phyloP scores from a whole-genome alignment of 2,797 vertebrate genomes.

The Anguilla marmorata region DNA sequence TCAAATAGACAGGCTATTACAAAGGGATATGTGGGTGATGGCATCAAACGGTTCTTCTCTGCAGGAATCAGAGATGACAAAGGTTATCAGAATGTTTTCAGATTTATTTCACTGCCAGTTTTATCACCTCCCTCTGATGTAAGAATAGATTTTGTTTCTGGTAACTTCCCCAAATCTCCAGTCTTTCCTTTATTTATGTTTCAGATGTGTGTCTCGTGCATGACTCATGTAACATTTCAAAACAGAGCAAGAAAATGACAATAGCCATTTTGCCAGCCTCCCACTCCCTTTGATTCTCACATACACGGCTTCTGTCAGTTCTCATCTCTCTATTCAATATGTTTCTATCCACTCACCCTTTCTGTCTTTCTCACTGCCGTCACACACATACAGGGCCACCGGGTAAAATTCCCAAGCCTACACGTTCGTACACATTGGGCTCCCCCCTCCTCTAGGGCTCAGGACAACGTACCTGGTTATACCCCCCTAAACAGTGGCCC shows the following conservation, averaged over 20 bases:
- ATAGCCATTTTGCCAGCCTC: not conserved
- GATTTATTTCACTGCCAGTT: slow-evolving; percentile 9
- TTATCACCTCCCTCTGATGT: not conserved
- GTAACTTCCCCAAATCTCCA: not conserved
- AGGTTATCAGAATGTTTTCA: not conserved
- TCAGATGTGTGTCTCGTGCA: not conserved
- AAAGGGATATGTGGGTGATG: not conserved
- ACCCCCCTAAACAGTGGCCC: not conserved
- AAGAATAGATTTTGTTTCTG: not conserved
- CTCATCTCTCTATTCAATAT: not conserved
- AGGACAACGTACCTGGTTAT: not conserved
- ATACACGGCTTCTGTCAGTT: not conserved
- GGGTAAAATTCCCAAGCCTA: too few relatives aligned
- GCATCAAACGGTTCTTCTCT: not conserved
- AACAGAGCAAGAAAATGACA: not conserved
- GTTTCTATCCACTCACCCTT: not conserved
- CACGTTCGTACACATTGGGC: too few relatives aligned
- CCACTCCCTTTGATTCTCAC: not conserved
- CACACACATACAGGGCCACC: not conserved
- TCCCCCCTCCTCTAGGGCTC: not conserved
- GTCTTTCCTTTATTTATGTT: not conserved
- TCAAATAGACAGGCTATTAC: not conserved
- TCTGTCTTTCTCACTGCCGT: not conserved
- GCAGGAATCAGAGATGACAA: not conserved
- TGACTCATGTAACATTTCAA: not conserved